phyloP scores from a whole-genome alignment of 2,888 invertebrate genomes.

The Zygaena filipendulae region DNA sequence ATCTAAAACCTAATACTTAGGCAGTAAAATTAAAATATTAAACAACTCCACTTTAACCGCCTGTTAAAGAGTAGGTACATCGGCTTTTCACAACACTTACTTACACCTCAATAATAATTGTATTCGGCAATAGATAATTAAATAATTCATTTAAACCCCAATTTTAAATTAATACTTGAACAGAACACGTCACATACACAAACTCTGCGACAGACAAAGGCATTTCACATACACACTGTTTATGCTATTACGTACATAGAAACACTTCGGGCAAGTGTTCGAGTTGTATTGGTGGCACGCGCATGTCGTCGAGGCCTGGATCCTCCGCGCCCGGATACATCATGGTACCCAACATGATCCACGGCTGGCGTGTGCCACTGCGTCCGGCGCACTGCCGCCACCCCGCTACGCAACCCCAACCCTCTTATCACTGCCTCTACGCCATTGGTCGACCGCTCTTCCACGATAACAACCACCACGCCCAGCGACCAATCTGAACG shows the following conservation, averaged over 20 bases:
- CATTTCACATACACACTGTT: too few species aligned
- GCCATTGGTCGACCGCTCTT: slow-evolving; percentile 42
- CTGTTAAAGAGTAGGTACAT: too few species aligned
- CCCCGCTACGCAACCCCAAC: slow-evolving; percentile 54
- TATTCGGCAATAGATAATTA: too few species aligned
- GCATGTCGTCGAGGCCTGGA: slow-evolving; percentile 61
- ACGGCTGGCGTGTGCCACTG: slow-evolving; percentile 43
- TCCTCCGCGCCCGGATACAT: slow-evolving; percentile 58
- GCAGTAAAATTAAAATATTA: too few species aligned
- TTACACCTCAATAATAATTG: too few species aligned
- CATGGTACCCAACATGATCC: slow-evolving; percentile 60
- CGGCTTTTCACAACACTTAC: too few species aligned
- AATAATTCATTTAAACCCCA: too few species aligned
- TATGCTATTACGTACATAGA: slow-evolving; percentile 79
- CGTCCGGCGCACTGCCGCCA: slow-evolving; percentile 50
- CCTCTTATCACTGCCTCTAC: slow-evolving; percentile 44
- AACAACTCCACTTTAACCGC: too few species aligned
- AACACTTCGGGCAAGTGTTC: slow-evolving; percentile 80
- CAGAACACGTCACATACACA: too few species aligned
- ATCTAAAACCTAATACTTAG: too few species aligned
- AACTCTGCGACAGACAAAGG: too few species aligned
- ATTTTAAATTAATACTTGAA: too few species aligned
- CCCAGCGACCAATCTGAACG: slow-evolving; percentile 50
- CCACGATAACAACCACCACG: slow-evolving; percentile 57
- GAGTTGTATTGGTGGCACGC: slow-evolving; percentile 78